These are phyloP conservation scores for Cephonodes hylas DNA, from an alignment of 2,888 invertebrate species.

Conservation along the genomic window DNA sequence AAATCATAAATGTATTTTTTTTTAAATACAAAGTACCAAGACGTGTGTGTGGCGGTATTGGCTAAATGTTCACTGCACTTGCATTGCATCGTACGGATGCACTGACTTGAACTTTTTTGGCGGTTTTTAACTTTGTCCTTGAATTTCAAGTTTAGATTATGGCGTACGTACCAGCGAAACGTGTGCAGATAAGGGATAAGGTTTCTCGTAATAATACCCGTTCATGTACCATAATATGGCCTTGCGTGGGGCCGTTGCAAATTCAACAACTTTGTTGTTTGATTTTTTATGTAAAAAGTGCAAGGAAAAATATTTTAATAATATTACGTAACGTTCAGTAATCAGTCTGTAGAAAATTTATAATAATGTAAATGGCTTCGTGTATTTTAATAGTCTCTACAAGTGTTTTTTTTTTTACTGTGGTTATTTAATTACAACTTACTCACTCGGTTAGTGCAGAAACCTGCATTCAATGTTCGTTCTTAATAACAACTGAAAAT, in stretches of 20 bases:
- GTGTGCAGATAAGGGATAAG: constrained; percentile 14
- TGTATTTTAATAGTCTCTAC: too few species aligned
- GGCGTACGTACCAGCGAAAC: constrained; percentile 54
- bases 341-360: too few species aligned
- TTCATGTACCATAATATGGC: constrained; percentile 3
- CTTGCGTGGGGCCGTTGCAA: constrained; percentile 24
- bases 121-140: constrained; percentile 73
- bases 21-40: constrained; percentile 35
- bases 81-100: constrained; percentile 70
- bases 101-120: constrained; percentile 68
- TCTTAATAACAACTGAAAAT: too few species aligned
- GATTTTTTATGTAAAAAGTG: not conserved
- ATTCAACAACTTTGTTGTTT: not conserved
- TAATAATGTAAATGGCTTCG: too few species aligned
- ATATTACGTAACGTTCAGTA: too few species aligned
- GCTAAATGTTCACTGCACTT: constrained; percentile 60
- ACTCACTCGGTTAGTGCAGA: too few species aligned
- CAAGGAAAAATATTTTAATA: not conserved
- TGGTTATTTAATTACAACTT: too few species aligned
- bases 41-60: constrained; percentile 18
- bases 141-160: constrained; percentile 80
- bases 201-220: constrained; percentile 19
- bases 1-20: too few species aligned
- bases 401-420: too few species aligned
- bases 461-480: too few species aligned